Percentiles rank a stretch among this genome's conserved stretches.
Evolutionary conservation across 2,113 vertebrate genomes (phyloP).

Genomic region (Etia nguti): DNA sequence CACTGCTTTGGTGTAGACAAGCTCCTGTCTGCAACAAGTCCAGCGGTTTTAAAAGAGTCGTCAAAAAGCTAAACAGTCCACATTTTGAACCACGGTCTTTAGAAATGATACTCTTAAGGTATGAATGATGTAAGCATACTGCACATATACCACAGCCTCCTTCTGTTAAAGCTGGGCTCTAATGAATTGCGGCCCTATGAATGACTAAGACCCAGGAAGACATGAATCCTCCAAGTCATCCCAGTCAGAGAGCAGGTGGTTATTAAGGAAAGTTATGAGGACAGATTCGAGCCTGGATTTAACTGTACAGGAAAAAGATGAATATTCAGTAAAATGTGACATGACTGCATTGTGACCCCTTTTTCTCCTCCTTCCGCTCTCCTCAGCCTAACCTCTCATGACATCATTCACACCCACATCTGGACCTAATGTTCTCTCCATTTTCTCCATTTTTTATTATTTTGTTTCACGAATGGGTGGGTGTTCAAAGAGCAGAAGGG

Average conservation of each 20-base stretch:
- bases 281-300: background rate
- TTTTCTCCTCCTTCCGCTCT: background rate
- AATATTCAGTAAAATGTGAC: background rate
- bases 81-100: background rate
- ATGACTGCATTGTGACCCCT: background rate
- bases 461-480: background rate
- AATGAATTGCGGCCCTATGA: background rate
- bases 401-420: background rate
- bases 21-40: background rate
- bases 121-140: background rate
- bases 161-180: background rate
- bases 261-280: background rate
- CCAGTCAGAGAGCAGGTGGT: background rate
- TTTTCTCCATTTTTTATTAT: background rate
- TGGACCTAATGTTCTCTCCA: background rate
- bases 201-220: background rate
- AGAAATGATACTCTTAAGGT: background rate
- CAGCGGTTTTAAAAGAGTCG: background rate
- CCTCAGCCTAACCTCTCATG: background rate
- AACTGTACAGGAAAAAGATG: background rate
- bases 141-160: background rate
- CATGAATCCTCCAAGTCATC: background rate
- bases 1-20: background rate
- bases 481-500: background rate
- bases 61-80: background rate